Percentiles rank a stretch among this genome's conserved stretches.
Evolutionary conservation across 2,888 invertebrate species (phyloP).

Genomic region (Leptinotarsa tumamoca): DNA sequence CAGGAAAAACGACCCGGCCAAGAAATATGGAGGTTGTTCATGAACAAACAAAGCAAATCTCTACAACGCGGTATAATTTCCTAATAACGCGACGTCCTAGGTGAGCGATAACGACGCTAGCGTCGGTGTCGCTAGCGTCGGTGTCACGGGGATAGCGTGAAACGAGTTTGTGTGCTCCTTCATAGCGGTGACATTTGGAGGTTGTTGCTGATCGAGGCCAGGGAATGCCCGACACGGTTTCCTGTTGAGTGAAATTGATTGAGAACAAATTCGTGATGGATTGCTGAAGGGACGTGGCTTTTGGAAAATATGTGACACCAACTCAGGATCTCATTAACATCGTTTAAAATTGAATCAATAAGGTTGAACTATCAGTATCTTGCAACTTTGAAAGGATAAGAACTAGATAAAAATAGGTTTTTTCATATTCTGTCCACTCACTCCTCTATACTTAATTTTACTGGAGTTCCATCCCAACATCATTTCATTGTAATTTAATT

Average conservation of each 20-base stretch:
- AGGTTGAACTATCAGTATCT: too few relatives aligned
- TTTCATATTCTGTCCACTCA: too few relatives aligned
- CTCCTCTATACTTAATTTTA: too few relatives aligned
- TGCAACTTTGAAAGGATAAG: too few relatives aligned
- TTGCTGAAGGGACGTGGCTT: too few relatives aligned
- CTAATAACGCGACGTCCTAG: constrained; percentile 19
- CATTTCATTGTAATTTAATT: too few relatives aligned
- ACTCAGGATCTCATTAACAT: too few relatives aligned
- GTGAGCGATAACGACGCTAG: constrained; percentile 12
- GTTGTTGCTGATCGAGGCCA: constrained; percentile 8
- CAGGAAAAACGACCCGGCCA: constrained; percentile 12
- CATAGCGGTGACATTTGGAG: constrained; percentile 13
- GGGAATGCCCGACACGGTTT: constrained; percentile 6
- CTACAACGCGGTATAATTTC: constrained; percentile 14
- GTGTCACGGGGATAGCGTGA: constrained; percentile 4
- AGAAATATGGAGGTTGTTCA: constrained; percentile 11
- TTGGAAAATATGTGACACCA: too few relatives aligned
- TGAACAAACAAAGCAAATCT: constrained; percentile 13
- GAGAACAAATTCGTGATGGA: not conserved
- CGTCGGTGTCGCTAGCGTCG: constrained; percentile 2
- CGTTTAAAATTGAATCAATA: too few relatives aligned
- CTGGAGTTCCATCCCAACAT: too few relatives aligned
- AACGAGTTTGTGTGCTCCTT: constrained; percentile 11
- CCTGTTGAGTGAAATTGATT: constrained; percentile 16
- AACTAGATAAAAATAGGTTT: too few relatives aligned